These are phyloP conservation scores for Cavia porcellus DNA, from an alignment of 2,113 vertebrate genomes.

Conservation along the genomic window DNA sequence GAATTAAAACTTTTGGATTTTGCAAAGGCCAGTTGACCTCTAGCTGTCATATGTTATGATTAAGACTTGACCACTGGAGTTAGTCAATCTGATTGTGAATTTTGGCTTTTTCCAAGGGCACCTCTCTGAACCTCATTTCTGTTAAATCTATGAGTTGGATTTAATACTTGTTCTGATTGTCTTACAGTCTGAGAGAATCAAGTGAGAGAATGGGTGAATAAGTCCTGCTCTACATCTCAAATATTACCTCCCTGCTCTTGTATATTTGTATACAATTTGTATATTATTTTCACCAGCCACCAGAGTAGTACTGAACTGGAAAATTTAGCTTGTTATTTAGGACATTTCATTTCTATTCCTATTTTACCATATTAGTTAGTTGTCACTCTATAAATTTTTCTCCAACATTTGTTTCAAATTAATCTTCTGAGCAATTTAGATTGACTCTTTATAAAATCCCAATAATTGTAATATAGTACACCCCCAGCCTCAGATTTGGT, in stretches of 20 bases:
- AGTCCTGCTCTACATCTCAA: conserved; percentile 12
- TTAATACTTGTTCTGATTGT: not conserved
- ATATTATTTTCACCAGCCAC: not conserved
- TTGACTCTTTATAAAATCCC: not conserved
- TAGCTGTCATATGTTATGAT: not conserved
- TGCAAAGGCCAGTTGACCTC: not conserved
- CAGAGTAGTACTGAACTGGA: not conserved
- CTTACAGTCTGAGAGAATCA: not conserved
- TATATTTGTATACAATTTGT: too few species aligned
- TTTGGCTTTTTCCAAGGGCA: not conserved
- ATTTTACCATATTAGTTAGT: not conserved
- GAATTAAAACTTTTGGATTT: not conserved
- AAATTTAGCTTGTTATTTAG: not conserved
- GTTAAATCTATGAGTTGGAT: not conserved
- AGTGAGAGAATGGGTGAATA: not conserved
- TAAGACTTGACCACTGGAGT: not conserved
- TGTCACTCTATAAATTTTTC: not conserved
- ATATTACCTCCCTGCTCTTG: not conserved
- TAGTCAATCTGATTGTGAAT: not conserved
- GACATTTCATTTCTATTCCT: not conserved
- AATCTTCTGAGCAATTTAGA: not conserved
- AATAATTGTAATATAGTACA: not conserved
- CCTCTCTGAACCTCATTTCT: not conserved
- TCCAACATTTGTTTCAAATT: not conserved
- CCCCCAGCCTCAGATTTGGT: not conserved